phyloP scores from a whole-genome alignment of 1,140 invertebrate genomes.

The Theocolax elegans region DNA sequence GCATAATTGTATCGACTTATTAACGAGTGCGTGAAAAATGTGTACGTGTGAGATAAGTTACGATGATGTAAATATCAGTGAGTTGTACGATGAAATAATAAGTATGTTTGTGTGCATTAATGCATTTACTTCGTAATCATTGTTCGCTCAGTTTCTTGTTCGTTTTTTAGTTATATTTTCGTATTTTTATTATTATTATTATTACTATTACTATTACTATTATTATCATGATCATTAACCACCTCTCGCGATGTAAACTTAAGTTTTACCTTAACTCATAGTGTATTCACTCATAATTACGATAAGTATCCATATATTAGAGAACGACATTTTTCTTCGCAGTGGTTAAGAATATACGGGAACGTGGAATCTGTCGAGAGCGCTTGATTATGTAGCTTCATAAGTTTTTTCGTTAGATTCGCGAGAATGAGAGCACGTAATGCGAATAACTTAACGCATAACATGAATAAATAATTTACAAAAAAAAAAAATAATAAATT shows the following conservation, averaged over 20 bases:
- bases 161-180: no score
- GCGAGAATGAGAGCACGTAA: not conserved
- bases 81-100: slow-evolving; percentile 27
- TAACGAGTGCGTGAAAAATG: slow-evolving; percentile 42
- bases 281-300: slow-evolving; percentile 19
- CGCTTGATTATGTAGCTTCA: not conserved
- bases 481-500: slow-evolving; percentile 19
- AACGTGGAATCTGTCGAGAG: not conserved
- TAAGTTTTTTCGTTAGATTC: not conserved
- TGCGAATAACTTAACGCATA: slow-evolving; percentile 7
- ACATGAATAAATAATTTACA: not conserved
- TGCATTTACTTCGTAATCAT: slow-evolving; percentile 32
- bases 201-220: no score
- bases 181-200: not conserved
- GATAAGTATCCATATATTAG: not conserved
- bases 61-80: slow-evolving; percentile 42
- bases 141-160: no score
- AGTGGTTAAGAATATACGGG: not conserved
- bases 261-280: not conserved
- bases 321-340: slow-evolving; percentile 10
- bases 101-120: slow-evolving; percentile 33
- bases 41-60: slow-evolving; percentile 35
- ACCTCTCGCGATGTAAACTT: slow-evolving; percentile 7
- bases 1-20: slow-evolving; percentile 51
- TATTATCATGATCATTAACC: not conserved